Base-by-base conservation (phyloP, 2,888 invertebrate species). In the Acholoe squamosa region DNA sequence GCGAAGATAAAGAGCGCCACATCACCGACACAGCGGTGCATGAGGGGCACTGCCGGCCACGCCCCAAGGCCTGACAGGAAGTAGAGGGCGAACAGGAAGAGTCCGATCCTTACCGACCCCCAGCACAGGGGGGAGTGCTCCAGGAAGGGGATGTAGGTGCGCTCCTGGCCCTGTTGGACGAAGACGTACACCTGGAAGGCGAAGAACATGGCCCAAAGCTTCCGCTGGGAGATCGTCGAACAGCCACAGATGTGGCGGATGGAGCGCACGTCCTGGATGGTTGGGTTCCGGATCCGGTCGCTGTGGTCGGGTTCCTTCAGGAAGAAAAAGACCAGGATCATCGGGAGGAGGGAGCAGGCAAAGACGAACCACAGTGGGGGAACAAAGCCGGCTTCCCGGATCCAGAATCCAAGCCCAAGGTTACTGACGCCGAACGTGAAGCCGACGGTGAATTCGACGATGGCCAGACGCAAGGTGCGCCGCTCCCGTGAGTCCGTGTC, bases 81-180 rank as follows among this genome's bases (percentile, higher is more conserved):
- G 86, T 91, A 91, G 25, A 92, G 88, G 33, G 92, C 90, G 89
- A 92, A 92, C 56, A 93, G 89, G 91, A 93, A 93, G 25, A 91
- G 34, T 25, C 93, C 93, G 25, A 93, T 93, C 76, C 92, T 84
- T 1, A 92, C 84, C 12, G 93, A 89, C 22, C 89, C 86, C 93
- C 92, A 93, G 89, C 91, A 91, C 33, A 93, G 89, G 12, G 93
- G 93, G 22, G 52, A 77, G 84, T 92, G 92, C 91, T 92, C 91
- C 84, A 95, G 92, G 91, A 94, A 95, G 89, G 95, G 92, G 16
- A 95, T 94, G 43, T 94, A 91, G 0, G 95, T 95, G 86, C 95
- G 94, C 71, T 95, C 94, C 90, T 95, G 95, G 76, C 95, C 95
- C 90, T 95, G 94, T 91, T 95, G 95, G 71, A 95, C 95, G 91